Base-by-base conservation (phyloP, 2,888 invertebrate genomes). In the Sphaeridia pumilis region DNA sequence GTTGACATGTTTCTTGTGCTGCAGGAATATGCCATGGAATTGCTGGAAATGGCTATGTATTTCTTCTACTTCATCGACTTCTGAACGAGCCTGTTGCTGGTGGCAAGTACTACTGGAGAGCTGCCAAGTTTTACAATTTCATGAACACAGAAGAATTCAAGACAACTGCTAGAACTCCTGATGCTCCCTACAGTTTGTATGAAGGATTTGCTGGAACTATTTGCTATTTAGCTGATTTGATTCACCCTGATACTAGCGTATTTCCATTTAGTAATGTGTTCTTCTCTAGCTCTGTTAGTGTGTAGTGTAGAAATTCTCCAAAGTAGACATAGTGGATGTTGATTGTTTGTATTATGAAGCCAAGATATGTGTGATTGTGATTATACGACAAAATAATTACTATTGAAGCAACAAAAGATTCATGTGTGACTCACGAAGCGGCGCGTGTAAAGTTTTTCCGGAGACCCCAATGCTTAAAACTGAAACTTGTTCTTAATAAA, bases 141-240 rank as follows among this genome's bases (percentile, higher is more conserved):
- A 72, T 90, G 70, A 76, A 75, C 20, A 74, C 74, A 12, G 75
- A 79, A 0, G 77, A 79, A 60, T 86, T 86, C 68, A 71, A 77
- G 58, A 72, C 72, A 54, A 76, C 78, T 57, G 81, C 87, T 0
- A 75, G 83, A 38, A 77, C 78, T 14, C 90, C 90, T 0, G 90
- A 90, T 70, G 75, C 77, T 63, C 88, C 88, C 0, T 83, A 80
- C 67, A 87, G 86, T 67, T 74, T 93, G 63, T 88, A 81, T 70
- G 90, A 92, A 72, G 92, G 92, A 1, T 76, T 80, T 51, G 86
- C 89, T 10, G 92, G 92, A 2, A 84, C 88, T 1, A 81, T 83
- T 10, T 90, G 88, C 67, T 92, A 77, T 69, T 71, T 92, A 48
- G 75, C 79, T 7, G 90, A 92, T 73, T 71, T 90, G 1, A 70